Conservation (phyloP, 2,888 invertebrate genomes). For the Anthophora plumipes region DNA sequence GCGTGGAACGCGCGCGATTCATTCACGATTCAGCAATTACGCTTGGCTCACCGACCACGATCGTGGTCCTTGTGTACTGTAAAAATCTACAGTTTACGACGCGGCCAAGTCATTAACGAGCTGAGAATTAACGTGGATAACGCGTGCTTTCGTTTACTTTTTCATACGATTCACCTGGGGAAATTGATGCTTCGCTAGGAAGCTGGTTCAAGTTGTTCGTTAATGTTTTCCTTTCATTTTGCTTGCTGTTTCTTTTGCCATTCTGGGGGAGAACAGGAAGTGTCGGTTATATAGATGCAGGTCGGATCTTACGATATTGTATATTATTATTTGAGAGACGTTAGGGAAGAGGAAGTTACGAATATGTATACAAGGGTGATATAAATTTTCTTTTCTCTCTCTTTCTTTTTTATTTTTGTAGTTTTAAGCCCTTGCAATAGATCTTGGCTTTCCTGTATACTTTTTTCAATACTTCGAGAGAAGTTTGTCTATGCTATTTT, state of each 20-base stretch:
- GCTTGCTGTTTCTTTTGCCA: not conserved
- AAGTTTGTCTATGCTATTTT: too few relatives aligned
- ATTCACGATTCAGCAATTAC: conserved; percentile 58
- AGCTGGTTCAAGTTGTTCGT: not conserved
- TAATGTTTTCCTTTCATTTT: not conserved
- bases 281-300: too few relatives aligned
- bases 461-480: too few relatives aligned
- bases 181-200: conserved; percentile 17
- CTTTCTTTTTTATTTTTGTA: too few relatives aligned
- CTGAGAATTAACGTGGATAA: conserved; percentile 36
- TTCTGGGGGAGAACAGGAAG: too few relatives aligned
- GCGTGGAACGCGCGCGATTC: conserved; percentile 44
- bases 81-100: conserved; percentile 46
- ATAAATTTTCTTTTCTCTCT: too few relatives aligned
- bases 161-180: conserved; percentile 7
- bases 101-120: conserved; percentile 36
- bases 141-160: conserved; percentile 29
- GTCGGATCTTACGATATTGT: too few relatives aligned
- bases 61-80: conserved; percentile 1
- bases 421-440: too few relatives aligned
- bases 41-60: conserved; percentile 5
- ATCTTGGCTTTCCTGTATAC: too few relatives aligned
- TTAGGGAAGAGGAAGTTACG: too few relatives aligned
- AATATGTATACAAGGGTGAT: too few relatives aligned
- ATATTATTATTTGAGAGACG: too few relatives aligned